Evolutionary conservation across 92 coral and sea anemone genomes (phyloP), one percentile per base, ranked within the genome.

Genomic region (Epizoanthus rinbou): DNA sequence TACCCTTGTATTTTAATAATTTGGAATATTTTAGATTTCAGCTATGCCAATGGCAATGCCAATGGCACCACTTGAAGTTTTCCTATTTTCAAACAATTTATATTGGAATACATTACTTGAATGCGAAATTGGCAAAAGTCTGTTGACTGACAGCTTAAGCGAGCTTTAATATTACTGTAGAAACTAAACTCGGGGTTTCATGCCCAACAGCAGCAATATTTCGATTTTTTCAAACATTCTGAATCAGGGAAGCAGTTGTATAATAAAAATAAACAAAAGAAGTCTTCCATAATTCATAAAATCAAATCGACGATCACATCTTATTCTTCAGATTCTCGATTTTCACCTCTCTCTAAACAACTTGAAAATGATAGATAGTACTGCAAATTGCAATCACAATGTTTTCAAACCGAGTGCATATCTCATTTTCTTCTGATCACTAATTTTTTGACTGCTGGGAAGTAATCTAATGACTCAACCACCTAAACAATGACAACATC

Each of bases 391-490:
- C 63, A 54, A 31, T 28, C 0, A 28, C 63, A 54, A 31, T 8
- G n/a, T 33, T 56, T 28, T 57, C 64, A 3, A 31, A 16, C 22
- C 45, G 82, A 37, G 15, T 18, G 81, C 58, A 39, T 54, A 69
- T 21, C 69, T 50, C 18, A 17, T 45, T 18, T 14, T 13, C 39
- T 60, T 56, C 62, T 8, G 9, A 15, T 41, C 47, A 62, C 82
- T 78, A 78, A 76, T 76, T 76, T 76, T 76, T 28, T 8, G 53
- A 59, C 82, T 35, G 31, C 82, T 60, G 82, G 24, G 23, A 21
- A 5, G 69, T 22, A 56, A 56, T 31, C 63, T 19, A 78, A 13
- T 78, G 43, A 56, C 37, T 41, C 43, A 9, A 24, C 62, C 3
- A 10, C 19, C 58, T 19, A 52, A 15, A 16, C 54, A 33, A 76